Evolutionary conservation across 2,113 vertebrate genomes (phyloP), one percentile per base, ranked within the genome.

Genomic region (Oxygymnocypris stewartii): DNA sequence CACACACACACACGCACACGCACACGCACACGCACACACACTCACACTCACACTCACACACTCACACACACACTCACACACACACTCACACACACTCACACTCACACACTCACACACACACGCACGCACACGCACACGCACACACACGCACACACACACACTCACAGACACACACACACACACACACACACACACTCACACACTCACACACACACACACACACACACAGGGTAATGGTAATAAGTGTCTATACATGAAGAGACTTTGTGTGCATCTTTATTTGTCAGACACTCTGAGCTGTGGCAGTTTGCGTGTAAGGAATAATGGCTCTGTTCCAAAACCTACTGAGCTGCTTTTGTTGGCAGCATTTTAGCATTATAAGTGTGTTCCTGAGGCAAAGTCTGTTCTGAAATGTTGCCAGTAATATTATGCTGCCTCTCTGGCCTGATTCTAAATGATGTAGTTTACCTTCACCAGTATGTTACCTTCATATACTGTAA

Each of bases 181-280:
- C n/a, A n/a, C n/a, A n/a, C n/a, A n/a, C n/a, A n/a, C n/a, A n/a
- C n/a, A n/a, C n/a, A n/a, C n/a, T n/a, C n/a, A n/a, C 77, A 40
- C 74, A 49, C 44, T 49, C 42, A 51, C n/a, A 42, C 23, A 44
- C 78, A 28, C 77, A 14, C 51, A 40, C 28, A 23, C 28, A 18
- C 77, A 28, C 4, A 28, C 47, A 54, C 2, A 79, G 16, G 16
- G 12, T 10, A 85, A 93, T 93, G 79, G 44, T 51, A n/a, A 54
- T 65, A 69, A 54, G 14, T 35, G 76, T 23, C 51, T 84, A 74
- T 77, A 86, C 71, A 84, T 54, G 28, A 69, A 85, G 61, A 54
- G 57, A 49, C 9, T 82, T 28, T 76, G 6, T 20, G 69, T 16
- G 69, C 49, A 16, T 82, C 61, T 82, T 44, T 49, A 67, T 85